phyloP scores from a whole-genome alignment of 1,140 invertebrate genomes.

The Sycophaga agraensis region DNA sequence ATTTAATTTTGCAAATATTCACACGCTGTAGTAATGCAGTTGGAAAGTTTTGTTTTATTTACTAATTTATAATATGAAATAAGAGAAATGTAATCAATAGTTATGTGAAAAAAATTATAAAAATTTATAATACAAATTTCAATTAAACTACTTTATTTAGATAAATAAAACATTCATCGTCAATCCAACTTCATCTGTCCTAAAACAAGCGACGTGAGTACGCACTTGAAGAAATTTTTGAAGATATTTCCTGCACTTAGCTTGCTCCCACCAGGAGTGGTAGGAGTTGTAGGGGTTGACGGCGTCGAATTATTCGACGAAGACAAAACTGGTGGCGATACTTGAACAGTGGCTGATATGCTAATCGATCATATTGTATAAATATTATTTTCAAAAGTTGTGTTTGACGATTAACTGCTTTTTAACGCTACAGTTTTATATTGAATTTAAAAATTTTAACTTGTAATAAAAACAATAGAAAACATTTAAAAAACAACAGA shows the following conservation, averaged over 20 bases:
- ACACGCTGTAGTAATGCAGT: constrained; percentile 21
- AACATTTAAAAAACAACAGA: too few species aligned
- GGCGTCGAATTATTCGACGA: constrained; percentile 58
- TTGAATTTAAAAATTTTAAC: too few species aligned
- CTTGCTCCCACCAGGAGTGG: constrained; percentile 67
- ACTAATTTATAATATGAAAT: not conserved
- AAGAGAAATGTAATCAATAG: not conserved
- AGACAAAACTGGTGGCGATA: constrained; percentile 48
- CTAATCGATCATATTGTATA: constrained; percentile 48
- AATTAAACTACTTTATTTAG: too few species aligned
- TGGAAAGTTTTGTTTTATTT: constrained; percentile 4
- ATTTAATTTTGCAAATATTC: constrained; percentile 13
- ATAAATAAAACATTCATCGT: too few species aligned
- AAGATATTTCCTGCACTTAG: constrained; percentile 85
- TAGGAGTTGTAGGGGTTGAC: constrained; percentile 61
- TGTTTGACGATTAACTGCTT: too few species aligned
- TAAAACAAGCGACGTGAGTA: constrained; percentile 33
- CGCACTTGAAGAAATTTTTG: constrained; percentile 94
- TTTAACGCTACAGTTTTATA: too few species aligned
- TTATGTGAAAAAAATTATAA: not conserved
- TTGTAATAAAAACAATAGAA: too few species aligned
- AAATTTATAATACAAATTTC: not conserved
- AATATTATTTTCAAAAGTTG: constrained; percentile 39
- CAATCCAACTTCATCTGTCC: constrained; percentile 20
- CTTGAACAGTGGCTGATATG: constrained; percentile 47